A percentile compares a stretch with the other conserved stretches of the same genome.
phyloP scores from a whole-genome alignment of 2,797 vertebrate genomes.

The Syngnathus rostellatus region DNA sequence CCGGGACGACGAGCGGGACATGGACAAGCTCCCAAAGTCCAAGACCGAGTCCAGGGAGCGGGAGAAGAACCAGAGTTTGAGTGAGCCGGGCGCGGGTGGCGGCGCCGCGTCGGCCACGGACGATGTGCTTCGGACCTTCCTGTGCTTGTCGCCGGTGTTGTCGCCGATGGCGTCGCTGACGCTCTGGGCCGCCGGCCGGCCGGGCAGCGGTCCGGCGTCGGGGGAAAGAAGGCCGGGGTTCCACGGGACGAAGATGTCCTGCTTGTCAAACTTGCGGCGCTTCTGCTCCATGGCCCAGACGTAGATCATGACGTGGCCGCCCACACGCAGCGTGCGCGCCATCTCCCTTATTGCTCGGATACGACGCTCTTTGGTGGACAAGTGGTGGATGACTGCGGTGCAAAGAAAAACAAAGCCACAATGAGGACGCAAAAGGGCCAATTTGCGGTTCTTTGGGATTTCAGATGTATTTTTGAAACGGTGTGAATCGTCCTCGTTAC shows the following conservation, averaged over 20 bases:
- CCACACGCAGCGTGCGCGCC: slow-evolving; percentile 68
- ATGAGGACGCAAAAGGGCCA: too few relatives aligned
- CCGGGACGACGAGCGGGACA: slow-evolving; percentile 56
- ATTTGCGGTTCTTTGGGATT: too few relatives aligned
- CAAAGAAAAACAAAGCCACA: neutral
- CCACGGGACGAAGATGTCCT: slow-evolving; percentile 77
- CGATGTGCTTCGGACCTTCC: slow-evolving; percentile 68
- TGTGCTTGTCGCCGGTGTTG: slow-evolving; percentile 55
- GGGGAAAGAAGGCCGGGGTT: slow-evolving; percentile 63
- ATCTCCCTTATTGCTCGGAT: slow-evolving; percentile 76
- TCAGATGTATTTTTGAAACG: too few relatives aligned
- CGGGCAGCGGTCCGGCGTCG: slow-evolving; percentile 22
- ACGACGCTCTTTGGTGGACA: slow-evolving; percentile 72
- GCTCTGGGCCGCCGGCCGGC: slow-evolving; percentile 49
- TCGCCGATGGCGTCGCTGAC: slow-evolving; percentile 38
- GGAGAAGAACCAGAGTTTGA: slow-evolving; percentile 71
- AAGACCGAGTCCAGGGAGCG: slow-evolving; percentile 72
- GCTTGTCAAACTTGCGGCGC: slow-evolving; percentile 74
- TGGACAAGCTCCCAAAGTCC: slow-evolving; percentile 58
- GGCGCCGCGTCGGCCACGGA: slow-evolving; percentile 45
- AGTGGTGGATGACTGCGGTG: slow-evolving; percentile 70
- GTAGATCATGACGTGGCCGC: slow-evolving; percentile 78
- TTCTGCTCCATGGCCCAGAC: slow-evolving; percentile 80
- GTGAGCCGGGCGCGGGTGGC: slow-evolving; percentile 53
- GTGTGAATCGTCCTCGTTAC: too few relatives aligned